A percentile compares a stretch with the other conserved stretches of the same genome.
Conservation (phyloP, 2,797 vertebrate species). For the Gymnothorax javanicus region DNA sequence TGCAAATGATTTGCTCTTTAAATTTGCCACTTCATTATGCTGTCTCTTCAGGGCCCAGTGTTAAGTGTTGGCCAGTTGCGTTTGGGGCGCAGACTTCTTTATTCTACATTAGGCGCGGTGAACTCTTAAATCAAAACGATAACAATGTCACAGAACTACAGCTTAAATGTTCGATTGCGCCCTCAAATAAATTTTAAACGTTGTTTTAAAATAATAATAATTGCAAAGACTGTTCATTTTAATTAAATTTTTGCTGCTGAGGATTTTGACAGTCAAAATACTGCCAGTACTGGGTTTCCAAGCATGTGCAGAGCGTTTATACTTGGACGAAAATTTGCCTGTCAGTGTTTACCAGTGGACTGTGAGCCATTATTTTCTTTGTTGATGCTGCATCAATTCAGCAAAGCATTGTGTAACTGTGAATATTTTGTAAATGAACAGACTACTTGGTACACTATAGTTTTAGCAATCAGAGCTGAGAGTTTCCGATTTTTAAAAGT, state of each 20-base stretch:
- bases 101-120: neutral
- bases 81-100: slow-evolving; percentile 51
- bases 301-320: neutral
- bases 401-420: neutral
- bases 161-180: neutral
- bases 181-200: no score
- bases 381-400: neutral
- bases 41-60: slow-evolving; percentile 60
- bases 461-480: neutral
- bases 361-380: neutral
- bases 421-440: neutral
- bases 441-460: neutral
- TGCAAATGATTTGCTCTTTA: slow-evolving; percentile 75
- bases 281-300: neutral
- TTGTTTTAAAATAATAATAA: neutral
- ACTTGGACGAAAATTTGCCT: neutral
- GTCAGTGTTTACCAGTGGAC: neutral
- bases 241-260: no score
- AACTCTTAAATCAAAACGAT: slow-evolving; percentile 15
- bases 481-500: neutral
- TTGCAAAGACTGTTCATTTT: no score
- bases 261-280: neutral
- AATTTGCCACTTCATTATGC: slow-evolving; percentile 79
- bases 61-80: slow-evolving; percentile 64
- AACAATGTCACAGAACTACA: neutral